Evolutionary conservation across 1,140 invertebrate genomes (phyloP).

Genomic region (Drosophila lini): DNA sequence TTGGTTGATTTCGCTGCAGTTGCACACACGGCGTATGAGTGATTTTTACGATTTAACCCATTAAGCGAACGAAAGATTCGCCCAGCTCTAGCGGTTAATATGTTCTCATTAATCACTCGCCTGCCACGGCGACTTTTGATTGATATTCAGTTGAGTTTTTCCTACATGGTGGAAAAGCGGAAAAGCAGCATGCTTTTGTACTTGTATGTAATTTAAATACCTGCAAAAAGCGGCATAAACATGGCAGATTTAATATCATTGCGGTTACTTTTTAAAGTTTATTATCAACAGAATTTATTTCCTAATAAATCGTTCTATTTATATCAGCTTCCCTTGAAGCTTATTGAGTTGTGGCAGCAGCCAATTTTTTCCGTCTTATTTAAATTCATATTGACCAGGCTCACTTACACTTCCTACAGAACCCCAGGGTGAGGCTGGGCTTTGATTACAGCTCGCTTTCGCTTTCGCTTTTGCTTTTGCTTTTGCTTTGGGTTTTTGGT

Average conservation of each 20-base stretch:
- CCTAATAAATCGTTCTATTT: neutral
- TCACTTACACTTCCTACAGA: constrained; percentile 64
- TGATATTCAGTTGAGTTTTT: neutral
- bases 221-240: neutral
- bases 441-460: constrained; percentile 77
- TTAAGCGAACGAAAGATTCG: constrained; percentile 27
- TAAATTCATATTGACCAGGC: constrained; percentile 68
- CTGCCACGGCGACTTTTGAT: neutral
- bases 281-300: neutral
- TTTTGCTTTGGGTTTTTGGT: constrained; percentile 43
- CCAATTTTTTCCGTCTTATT: constrained; percentile 36
- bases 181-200: neutral
- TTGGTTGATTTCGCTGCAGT: constrained; percentile 57
- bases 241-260: neutral
- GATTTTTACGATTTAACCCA: constrained; percentile 32
- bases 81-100: constrained; percentile 16
- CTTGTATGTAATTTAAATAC: constrained; percentile 5
- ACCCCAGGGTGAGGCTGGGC: neutral
- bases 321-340: neutral
- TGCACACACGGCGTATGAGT: constrained; percentile 58
- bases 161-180: neutral
- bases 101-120: constrained; percentile 23
- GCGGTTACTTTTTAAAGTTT: neutral
- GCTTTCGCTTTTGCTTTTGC: constrained; percentile 36
- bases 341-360: constrained; percentile 8